phyloP scores from a whole-genome alignment of 2,113 vertebrate genomes.

The rat (Rattus norvegicus) region DNA sequence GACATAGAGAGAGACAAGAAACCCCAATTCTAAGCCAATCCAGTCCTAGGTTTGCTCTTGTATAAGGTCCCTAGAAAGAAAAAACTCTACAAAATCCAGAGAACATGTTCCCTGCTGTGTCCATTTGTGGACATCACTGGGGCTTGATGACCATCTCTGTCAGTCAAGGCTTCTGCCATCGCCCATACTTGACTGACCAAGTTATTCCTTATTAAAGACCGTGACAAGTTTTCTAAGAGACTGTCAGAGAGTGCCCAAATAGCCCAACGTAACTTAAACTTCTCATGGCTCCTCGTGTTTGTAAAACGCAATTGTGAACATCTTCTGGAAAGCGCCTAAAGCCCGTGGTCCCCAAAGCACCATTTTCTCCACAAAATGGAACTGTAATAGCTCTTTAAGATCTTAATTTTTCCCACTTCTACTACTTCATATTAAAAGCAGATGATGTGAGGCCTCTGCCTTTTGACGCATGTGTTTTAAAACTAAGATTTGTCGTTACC shows the following conservation, averaged over 20 bases:
- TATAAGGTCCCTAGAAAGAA: neutral
- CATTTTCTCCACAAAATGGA: constrained; percentile 4
- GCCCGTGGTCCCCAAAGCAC: neutral
- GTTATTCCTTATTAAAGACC: constrained; percentile 4
- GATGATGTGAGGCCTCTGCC: neutral
- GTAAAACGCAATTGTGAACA: neutral
- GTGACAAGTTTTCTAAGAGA: neutral
- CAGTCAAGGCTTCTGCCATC: neutral
- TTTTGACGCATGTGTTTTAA: constrained; percentile 55
- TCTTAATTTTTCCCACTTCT: constrained; percentile 46
- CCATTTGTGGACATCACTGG: neutral
- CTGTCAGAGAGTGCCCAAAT: constrained; percentile 25
- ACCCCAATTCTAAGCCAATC: neutral
- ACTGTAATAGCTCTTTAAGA: constrained; percentile 44
- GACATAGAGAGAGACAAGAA: neutral
- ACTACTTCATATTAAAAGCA: constrained; percentile 39
- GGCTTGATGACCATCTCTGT: neutral
- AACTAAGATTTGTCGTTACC: constrained; percentile 24
- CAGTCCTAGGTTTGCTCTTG: neutral
- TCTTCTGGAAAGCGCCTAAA: neutral
- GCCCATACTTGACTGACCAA: neutral
- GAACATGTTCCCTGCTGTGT: neutral
- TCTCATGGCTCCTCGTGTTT: constrained; percentile 12
- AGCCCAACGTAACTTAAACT: constrained; percentile 30
- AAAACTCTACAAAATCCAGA: neutral